phyloP scores from a whole-genome alignment of 2,888 invertebrate genomes.

The Acronicta psi region DNA sequence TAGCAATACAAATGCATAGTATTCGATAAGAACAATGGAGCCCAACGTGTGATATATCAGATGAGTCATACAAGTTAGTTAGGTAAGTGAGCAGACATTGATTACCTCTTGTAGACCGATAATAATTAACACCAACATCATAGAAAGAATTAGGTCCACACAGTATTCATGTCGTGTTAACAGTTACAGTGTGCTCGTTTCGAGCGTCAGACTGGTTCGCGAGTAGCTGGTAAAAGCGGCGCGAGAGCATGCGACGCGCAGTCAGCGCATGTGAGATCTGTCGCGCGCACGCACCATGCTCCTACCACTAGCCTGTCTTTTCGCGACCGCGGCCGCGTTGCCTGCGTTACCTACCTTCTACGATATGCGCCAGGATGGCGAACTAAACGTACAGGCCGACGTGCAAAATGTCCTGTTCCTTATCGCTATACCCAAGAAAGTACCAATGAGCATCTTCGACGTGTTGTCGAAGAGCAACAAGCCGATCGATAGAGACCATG shows the following conservation, averaged over 20 bases:
- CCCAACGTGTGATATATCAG: background rate
- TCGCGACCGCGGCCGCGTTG: conserved; percentile 68
- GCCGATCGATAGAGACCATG: conserved; percentile 55
- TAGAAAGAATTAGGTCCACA: conserved; percentile 59
- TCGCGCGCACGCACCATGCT: conserved; percentile 79
- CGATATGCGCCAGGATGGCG: conserved; percentile 94
- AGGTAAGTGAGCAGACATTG: conserved; percentile 21
- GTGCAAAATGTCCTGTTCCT: conserved; percentile 93
- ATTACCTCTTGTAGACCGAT: conserved; percentile 21
- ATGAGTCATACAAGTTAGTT: conserved; percentile 8
- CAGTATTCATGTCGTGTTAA: conserved; percentile 75
- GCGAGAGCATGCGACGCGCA: conserved; percentile 75
- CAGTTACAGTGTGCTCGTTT: conserved; percentile 87
- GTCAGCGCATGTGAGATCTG: conserved; percentile 69
- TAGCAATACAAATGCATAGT: background rate
- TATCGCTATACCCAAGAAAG: conserved; percentile 87
- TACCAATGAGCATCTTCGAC: conserved; percentile 58
- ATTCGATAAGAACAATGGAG: conserved; percentile 15
- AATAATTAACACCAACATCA: conserved; percentile 45
- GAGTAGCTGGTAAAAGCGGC: conserved; percentile 81
- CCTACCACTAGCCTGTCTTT: conserved; percentile 66
- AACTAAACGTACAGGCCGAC: conserved; percentile 92
- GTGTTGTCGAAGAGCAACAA: conserved; percentile 61
- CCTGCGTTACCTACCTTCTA: conserved; percentile 69
- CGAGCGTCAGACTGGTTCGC: conserved; percentile 82